Conservation (phyloP, 2,888 invertebrate genomes). For the Sarcophaga rosellei region DNA sequence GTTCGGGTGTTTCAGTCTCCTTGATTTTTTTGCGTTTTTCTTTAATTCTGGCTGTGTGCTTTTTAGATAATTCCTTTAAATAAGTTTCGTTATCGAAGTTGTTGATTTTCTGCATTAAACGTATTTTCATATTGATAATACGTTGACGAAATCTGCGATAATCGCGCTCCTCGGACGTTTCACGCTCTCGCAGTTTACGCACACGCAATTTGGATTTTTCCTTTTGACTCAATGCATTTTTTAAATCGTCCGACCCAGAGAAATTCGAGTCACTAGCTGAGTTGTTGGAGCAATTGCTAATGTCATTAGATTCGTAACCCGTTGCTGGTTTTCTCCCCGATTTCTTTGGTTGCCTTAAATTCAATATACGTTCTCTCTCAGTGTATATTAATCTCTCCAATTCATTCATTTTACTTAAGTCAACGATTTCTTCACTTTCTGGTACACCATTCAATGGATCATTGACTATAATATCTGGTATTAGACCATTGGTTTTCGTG, state of each 20-base stretch:
- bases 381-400: conserved; percentile 41
- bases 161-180: conserved; percentile 59
- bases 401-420: conserved; percentile 45
- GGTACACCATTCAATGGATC: conserved; percentile 31
- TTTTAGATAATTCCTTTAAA: conserved; percentile 48
- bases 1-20: conserved; percentile 59
- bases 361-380: conserved; percentile 41
- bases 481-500: neutral
- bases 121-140: conserved; percentile 70
- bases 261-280: neutral
- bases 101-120: conserved; percentile 68
- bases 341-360: conserved; percentile 11
- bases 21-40: conserved; percentile 50
- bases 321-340: neutral
- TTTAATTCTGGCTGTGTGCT: conserved; percentile 45
- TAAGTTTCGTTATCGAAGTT: conserved; percentile 62
- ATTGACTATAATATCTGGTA: conserved; percentile 16
- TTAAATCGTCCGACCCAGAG: neutral
- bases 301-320: neutral
- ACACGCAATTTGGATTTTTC: conserved; percentile 40
- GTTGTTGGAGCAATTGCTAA: neutral
- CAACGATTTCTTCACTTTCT: neutral
- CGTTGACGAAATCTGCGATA: conserved; percentile 65
- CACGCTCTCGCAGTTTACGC: conserved; percentile 47
- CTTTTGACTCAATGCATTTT: conserved; percentile 2